Conservation (phyloP, 2,113 vertebrate genomes). For the Panthera tigris region DNA sequence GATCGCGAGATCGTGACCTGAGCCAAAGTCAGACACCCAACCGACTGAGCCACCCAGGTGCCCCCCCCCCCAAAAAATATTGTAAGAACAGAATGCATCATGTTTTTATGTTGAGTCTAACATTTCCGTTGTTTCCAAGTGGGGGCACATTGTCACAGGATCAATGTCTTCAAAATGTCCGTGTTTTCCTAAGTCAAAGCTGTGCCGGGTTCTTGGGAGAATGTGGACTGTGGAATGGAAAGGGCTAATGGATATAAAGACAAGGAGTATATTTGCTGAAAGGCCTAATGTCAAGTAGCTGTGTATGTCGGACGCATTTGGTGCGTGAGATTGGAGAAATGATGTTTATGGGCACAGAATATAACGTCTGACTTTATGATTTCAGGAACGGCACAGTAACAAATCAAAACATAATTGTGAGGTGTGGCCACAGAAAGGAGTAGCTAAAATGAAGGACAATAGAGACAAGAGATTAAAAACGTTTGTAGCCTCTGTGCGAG, state of each 20-base stretch:
- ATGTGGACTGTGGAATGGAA: background rate
- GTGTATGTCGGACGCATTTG: background rate
- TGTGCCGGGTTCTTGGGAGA: background rate
- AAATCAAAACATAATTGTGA: background rate
- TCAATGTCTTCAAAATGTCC: background rate
- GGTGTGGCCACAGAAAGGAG: background rate
- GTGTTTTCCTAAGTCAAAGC: background rate
- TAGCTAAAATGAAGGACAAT: background rate
- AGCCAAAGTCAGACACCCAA: too few relatives aligned
- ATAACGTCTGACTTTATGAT: background rate
- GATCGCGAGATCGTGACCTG: too few relatives aligned
- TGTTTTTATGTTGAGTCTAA: background rate
- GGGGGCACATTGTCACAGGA: background rate
- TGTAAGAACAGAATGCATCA: background rate
- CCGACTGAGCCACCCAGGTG: too few relatives aligned
- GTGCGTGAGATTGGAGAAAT: background rate
- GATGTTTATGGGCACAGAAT: background rate
- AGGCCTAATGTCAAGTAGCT: background rate
- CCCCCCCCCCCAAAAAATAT: background rate
- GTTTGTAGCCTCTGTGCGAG: background rate
- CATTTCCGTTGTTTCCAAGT: background rate
- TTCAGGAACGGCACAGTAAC: background rate
- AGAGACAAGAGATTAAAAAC: background rate
- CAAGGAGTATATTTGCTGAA: background rate
- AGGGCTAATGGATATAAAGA: background rate